phyloP scores from a whole-genome alignment of 2,797 vertebrate genomes.

The Streptopelia turtur region DNA sequence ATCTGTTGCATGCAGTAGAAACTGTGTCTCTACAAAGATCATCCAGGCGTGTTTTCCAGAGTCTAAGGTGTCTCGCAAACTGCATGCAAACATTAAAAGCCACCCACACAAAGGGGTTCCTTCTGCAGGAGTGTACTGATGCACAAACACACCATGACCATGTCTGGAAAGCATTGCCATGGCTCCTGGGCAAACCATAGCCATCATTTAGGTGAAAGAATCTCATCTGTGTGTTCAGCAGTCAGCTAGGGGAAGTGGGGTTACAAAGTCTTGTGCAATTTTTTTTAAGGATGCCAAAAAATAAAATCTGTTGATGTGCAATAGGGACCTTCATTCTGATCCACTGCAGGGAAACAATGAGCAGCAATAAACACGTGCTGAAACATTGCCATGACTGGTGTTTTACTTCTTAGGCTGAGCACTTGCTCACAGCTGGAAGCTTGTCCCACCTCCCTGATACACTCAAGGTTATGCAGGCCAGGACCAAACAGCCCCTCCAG shows the following conservation, averaged over 20 bases:
- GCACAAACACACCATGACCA: not conserved
- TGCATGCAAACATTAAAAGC: not conserved
- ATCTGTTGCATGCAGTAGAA: constrained; percentile 42
- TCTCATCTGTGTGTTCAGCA: not conserved
- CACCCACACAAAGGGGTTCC: not conserved
- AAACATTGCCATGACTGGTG: not conserved
- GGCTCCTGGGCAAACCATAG: not conserved
- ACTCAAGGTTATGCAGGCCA: not conserved
- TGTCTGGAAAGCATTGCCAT: not conserved
- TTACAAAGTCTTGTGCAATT: constrained; percentile 27
- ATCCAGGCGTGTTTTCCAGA: constrained; percentile 15
- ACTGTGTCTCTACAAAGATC: not conserved
- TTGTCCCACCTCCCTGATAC: not conserved
- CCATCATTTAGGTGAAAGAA: not conserved
- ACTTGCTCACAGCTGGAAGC: not conserved
- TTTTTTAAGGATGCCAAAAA: constrained; percentile 69
- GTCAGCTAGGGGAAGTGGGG: not conserved
- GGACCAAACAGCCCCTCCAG: not conserved
- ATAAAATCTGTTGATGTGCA: constrained; percentile 58
- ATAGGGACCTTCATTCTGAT: constrained; percentile 58
- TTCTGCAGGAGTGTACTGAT: not conserved
- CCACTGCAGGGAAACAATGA: constrained; percentile 67
- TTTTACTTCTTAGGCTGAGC: not conserved
- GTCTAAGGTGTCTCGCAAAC: not conserved
- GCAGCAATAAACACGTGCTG: constrained; percentile 77